Base-by-base conservation (phyloP, 2,888 invertebrate genomes). In the Pterostichus niger region DNA sequence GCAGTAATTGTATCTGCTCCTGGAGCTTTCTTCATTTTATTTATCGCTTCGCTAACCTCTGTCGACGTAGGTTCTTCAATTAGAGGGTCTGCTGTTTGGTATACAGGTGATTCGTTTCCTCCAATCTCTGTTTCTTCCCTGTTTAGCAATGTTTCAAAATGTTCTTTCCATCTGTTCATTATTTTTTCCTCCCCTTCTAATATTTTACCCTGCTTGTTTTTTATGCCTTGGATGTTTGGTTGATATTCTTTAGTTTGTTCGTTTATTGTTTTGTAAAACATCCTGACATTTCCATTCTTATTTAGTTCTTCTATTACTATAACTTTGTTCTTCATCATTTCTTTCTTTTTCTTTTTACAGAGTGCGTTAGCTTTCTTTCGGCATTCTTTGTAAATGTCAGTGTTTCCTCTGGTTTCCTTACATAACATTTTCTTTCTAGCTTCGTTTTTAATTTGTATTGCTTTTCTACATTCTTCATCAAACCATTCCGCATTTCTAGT, bases 241-340 rank as follows among this genome's bases (percentile, higher is more conserved):
- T 52, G 52, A 52, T 52, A 52, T 52, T 52, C 52, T 11, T 52
- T 52, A 52, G 52, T 52, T 52, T 52, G 52, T 13, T 52, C 13
- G 52, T 52, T 52, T 52, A n/a, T 52, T 52, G 52, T 52, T 52
- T 52, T 52, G 52, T 52, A 13, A 52, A 52, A 52, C 13, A 52
- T 52, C 52, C 52, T 52, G 52, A 13, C 5, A 52, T 52, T 52
- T 13, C 13, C n/a, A 13, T 52, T 52, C n/a, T 52, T 52, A 13
- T 13, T 52, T 13, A 52, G 52, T 52, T n/a, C 52, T 52, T 52
- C 52, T 52, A 52, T 52, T 13, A 6, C 52, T 52, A 9, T n/a
- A n/a, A 52, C 52, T 11, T 52, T 52, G n/a, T 52, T 52, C n/a
- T 52, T 52, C 52, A n/a, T 5, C 52, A 52, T 52, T 52, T 52